Conservation (phyloP, 2,797 vertebrate genomes). For the Coranthus polyacanthus region DNA sequence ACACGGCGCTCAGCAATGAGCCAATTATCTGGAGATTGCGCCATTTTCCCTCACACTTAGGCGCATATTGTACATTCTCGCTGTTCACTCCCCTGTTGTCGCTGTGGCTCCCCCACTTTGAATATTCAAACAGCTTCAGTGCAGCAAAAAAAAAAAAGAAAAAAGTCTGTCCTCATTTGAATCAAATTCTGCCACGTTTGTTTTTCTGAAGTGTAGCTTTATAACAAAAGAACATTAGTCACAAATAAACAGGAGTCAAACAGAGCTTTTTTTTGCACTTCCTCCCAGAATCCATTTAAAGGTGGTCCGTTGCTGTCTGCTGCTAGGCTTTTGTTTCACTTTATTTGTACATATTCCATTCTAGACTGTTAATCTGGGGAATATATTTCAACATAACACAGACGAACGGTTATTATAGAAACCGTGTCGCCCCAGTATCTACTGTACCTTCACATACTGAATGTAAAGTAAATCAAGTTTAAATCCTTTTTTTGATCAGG, state of each 20-base stretch:
- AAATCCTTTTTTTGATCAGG: conserved; percentile 12
- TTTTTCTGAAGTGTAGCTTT: conserved; percentile 17
- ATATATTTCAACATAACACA: background rate
- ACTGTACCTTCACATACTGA: background rate
- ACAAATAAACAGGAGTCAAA: conserved; percentile 7
- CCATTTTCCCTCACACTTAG: conserved; percentile 32
- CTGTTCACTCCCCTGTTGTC: background rate
- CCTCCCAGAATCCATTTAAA: background rate
- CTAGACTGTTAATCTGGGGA: no score
- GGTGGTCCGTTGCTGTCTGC: background rate
- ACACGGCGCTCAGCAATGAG: conserved; percentile 13
- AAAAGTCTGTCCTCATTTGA: conserved; percentile 3
- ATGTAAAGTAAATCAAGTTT: conserved; percentile 10
- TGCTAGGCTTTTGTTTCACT: no score
- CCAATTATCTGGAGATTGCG: conserved; percentile 45
- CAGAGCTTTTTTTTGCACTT: conserved; percentile 3
- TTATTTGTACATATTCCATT: no score
- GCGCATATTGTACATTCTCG: conserved; percentile 16
- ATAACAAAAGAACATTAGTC: background rate
- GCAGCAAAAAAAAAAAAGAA: conserved; percentile 3
- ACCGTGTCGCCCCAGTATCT: no score
- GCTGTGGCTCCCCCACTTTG: conserved; percentile 4
- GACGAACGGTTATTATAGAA: background rate
- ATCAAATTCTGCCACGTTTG: conserved; percentile 15
- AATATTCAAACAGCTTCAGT: conserved; percentile 12